Base-by-base conservation (phyloP, 2,113 vertebrate genomes). In the Pangasianodon gigas region DNA sequence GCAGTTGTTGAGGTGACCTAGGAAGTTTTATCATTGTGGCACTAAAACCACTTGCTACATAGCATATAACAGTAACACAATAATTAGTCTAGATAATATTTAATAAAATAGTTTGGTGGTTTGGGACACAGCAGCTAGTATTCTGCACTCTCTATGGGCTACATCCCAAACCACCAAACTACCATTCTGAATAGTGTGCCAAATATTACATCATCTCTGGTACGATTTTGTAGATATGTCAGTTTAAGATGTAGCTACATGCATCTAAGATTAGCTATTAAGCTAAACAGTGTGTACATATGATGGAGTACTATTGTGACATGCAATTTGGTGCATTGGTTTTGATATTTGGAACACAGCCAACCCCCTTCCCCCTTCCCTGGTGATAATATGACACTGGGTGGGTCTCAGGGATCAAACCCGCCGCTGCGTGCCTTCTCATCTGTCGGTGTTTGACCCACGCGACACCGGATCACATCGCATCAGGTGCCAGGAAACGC, bases 391-490 rank as follows among this genome's bases (percentile, higher is more conserved):
- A 18, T 51, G 85, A 86, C 85, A 69, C 62, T n/a, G 10, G 52
- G 52, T 37, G 52, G 80, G 80, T 56, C 18, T 54, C 65, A 21
- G 65, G 85, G 85, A 86, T 71, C 46, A 51, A 54, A 71, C 65
- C 24, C n/a, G n/a, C 29, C 7, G 5, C 60, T 2, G 60, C 9
- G 8, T 9, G 46, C 60, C 46, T 32, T 48, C 65, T 86, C 60
- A 86, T 86, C 65, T 67, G 11, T 86, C 62, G 19, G 46, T 32
- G 85, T 85, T 85, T n/a, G 60, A 85, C 79, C 79, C 48, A 8
- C 26, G 16, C 32, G 84, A 67, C 84, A 85, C 41, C 29, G 52
- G 84, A 85, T 85, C 83, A 65, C 56, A 65, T 85, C 46, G 4
- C 65, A 32, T 71, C 46, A 71, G 24, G 44, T 69, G 62, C 46